A percentile compares a stretch with the other conserved stretches of the same genome.
Conservation (phyloP, 2,113 vertebrate genomes). For the Maccullochella peelii region DNA sequence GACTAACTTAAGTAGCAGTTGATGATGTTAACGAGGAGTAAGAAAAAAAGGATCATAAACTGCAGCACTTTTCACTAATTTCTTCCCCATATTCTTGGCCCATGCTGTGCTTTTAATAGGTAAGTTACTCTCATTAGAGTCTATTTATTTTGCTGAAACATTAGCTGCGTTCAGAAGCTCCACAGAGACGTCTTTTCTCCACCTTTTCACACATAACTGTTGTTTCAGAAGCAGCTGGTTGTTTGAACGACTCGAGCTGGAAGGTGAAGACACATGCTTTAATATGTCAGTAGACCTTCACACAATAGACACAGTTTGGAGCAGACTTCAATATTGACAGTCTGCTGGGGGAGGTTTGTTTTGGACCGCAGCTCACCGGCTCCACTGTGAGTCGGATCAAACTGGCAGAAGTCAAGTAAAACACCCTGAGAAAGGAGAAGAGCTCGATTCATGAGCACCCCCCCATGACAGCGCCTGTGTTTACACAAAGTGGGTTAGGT, state of each 20-base stretch:
- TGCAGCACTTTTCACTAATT: not conserved
- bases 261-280: conserved; percentile 18
- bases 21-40: no score
- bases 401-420: conserved; percentile 18
- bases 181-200: not conserved
- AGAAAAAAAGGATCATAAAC: not conserved
- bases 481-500: conserved; percentile 14
- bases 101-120: not conserved
- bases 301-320: conserved; percentile 15
- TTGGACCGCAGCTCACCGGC: conserved; percentile 41
- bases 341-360: conserved; percentile 53
- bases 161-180: not conserved
- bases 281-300: conserved; percentile 24
- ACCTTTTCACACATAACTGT: not conserved
- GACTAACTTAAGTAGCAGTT: no score
- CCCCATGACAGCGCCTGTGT: not conserved
- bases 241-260: not conserved
- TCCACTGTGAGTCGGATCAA: not conserved
- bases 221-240: conserved; percentile 39
- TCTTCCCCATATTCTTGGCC: not conserved
- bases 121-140: not conserved
- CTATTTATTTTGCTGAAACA: conserved; percentile 9
- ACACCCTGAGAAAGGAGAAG: conserved; percentile 21
- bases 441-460: not conserved
- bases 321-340: conserved; percentile 34